Percentiles rank a stretch among this genome's conserved stretches.
These are phyloP conservation scores for Mylabris phalerata DNA, from an alignment of 1,140 invertebrate species.

Conservation along the genomic window DNA sequence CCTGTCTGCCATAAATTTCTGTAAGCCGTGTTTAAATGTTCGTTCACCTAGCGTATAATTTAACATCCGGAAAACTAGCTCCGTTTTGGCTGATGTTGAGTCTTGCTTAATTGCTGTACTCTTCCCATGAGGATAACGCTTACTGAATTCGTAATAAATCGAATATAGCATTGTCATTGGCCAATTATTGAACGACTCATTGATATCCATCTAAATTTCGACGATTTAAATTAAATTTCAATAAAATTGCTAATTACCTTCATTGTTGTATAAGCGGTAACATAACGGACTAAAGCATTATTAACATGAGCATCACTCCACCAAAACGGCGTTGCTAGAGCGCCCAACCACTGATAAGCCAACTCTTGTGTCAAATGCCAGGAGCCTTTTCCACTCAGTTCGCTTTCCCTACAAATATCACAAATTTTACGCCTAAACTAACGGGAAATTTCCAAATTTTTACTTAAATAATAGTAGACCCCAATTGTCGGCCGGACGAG, in stretches of 20 bases:
- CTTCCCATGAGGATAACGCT: slow-evolving; percentile 61
- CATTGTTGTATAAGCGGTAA: slow-evolving; percentile 60
- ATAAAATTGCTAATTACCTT: slow-evolving; percentile 45
- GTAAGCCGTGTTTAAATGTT: slow-evolving; percentile 69
- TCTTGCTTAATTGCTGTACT: slow-evolving; percentile 67
- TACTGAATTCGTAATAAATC: slow-evolving; percentile 68
- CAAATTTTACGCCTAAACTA: neutral
- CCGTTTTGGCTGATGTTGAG: slow-evolving; percentile 63
- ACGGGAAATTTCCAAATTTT: slow-evolving; percentile 21
- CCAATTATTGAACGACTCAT: slow-evolving; percentile 66
- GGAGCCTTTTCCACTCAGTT: slow-evolving; percentile 52
- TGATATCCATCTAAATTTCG: slow-evolving; percentile 52
- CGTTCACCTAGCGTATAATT: slow-evolving; percentile 74
- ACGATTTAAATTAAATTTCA: neutral
- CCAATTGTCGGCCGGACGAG: slow-evolving; percentile 66
- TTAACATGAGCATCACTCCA: slow-evolving; percentile 65
- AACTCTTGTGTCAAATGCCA: slow-evolving; percentile 59
- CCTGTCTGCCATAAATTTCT: slow-evolving; percentile 59
- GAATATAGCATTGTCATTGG: slow-evolving; percentile 68
- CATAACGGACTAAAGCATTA: slow-evolving; percentile 63
- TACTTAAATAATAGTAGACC: slow-evolving; percentile 72
- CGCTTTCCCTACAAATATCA: slow-evolving; percentile 55
- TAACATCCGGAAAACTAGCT: slow-evolving; percentile 89
- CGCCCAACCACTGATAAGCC: slow-evolving; percentile 69
- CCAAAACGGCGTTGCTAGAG: slow-evolving; percentile 61